Evolutionary conservation across 2,797 vertebrate genomes (phyloP).

Genomic region (Microctenopoma lineatum): DNA sequence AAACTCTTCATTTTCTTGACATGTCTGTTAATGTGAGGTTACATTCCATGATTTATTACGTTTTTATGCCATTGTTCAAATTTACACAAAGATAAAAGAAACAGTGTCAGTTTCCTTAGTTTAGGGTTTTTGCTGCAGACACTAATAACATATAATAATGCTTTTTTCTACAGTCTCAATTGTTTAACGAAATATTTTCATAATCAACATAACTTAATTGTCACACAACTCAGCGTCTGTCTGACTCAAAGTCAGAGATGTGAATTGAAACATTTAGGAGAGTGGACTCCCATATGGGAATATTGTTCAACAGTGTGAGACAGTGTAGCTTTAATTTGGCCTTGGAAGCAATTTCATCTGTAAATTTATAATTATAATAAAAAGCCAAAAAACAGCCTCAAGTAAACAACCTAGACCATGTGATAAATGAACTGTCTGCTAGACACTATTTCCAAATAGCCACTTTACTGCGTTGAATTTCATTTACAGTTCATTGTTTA

Average conservation of each 20-base stretch:
- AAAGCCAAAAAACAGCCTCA: conserved; percentile 25
- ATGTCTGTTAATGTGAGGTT: conserved; percentile 30
- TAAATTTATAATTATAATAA: no score
- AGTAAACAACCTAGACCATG: conserved; percentile 10
- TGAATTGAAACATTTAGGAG: conserved; percentile 13
- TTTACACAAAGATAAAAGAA: conserved; percentile 30
- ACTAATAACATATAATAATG: not conserved
- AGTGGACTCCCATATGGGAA: conserved; percentile 35
- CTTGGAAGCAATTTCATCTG: conserved; percentile 22
- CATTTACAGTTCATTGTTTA: no score
- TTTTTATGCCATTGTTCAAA: conserved; percentile 12
- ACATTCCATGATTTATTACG: not conserved
- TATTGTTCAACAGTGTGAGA: conserved; percentile 37
- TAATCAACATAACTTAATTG: conserved; percentile 18
- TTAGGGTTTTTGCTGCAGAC: conserved; percentile 38
- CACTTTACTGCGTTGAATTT: no score
- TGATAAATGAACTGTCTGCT: no score
- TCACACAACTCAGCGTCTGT: conserved; percentile 14
- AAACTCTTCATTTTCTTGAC: conserved; percentile 17
- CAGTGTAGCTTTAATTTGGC: conserved; percentile 24
- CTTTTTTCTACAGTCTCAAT: no score
- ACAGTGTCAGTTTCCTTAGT: conserved; percentile 51
- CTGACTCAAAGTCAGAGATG: conserved; percentile 31
- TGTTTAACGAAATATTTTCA: conserved; percentile 14
- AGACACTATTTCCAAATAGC: no score